Percentiles rank a stretch among this genome's conserved stretches.
phyloP scores from a whole-genome alignment of 2,113 vertebrate genomes.

The Pungitius pungitius region DNA sequence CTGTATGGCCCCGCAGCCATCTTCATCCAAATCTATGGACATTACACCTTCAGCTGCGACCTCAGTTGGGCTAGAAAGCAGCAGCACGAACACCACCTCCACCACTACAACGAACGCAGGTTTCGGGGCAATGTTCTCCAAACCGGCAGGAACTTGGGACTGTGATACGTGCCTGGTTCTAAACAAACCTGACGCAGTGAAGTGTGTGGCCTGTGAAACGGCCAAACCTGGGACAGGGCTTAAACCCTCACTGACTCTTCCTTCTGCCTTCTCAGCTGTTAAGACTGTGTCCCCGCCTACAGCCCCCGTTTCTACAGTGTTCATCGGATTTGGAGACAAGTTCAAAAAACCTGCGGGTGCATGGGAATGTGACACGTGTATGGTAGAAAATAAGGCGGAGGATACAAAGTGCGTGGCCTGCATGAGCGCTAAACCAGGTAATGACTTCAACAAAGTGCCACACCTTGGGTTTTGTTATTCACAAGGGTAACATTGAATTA shows the following conservation, averaged over 20 bases:
- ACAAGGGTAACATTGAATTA: neutral
- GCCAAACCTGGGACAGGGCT: slow-evolving; percentile 94
- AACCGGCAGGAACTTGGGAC: slow-evolving; percentile 88
- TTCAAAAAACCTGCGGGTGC: slow-evolving; percentile 91
- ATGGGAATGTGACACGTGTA: slow-evolving; percentile 91
- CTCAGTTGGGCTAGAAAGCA: slow-evolving; percentile 57
- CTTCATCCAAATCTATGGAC: slow-evolving; percentile 66
- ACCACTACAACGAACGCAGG: slow-evolving; percentile 67
- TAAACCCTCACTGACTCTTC: slow-evolving; percentile 84
- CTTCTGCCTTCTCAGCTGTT: slow-evolving; percentile 79
- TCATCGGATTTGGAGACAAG: slow-evolving; percentile 88
- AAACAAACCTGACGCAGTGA: slow-evolving; percentile 91
- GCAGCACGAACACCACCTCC: slow-evolving; percentile 59
- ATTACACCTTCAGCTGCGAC: slow-evolving; percentile 47
- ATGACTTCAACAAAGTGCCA: neutral
- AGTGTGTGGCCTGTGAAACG: slow-evolving; percentile 94
- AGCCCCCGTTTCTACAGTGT: slow-evolving; percentile 47
- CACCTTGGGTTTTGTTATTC: neutral
- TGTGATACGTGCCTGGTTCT: slow-evolving; percentile 96
- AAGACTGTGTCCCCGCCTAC: slow-evolving; percentile 64
- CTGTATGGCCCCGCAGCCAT: slow-evolving; percentile 81
- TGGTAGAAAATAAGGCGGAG: slow-evolving; percentile 89
- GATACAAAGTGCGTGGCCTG: slow-evolving; percentile 90
- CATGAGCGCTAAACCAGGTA: slow-evolving; percentile 87
- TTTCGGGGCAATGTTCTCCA: slow-evolving; percentile 87